Evolutionary conservation across 2,888 invertebrate species (phyloP), one percentile per base, ranked within the genome.

Genomic region (Drosophila conformis): DNA sequence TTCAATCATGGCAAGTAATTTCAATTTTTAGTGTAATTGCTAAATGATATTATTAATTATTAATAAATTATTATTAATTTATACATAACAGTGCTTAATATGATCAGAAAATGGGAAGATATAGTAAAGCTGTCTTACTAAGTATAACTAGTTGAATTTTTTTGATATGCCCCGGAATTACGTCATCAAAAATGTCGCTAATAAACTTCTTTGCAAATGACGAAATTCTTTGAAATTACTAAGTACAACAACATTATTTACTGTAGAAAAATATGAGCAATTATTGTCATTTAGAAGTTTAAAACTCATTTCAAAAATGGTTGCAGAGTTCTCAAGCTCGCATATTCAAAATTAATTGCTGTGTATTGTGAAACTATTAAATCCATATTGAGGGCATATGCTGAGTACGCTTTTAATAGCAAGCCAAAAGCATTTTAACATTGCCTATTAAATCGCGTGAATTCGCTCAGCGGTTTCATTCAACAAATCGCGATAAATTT

Each of bases 341-440:
- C 15, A 56, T 51, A 29, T 10, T 10, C 36, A 13, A 4, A 25
- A 46, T 56, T 15, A 40, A 59, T 27, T 25, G 27, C 18, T 10
- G n/a, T 38, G n/a, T 27, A 53, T 56, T 63, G 54, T 38, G 56
- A 48, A 63, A 48, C 38, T 46, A 29, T 35, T 40, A 35, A 56
- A 7, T 8, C 40, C 64, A 64, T 35, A 40, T 68, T 63, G 48
- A 40, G 64, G 2, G n/a, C 68, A 68, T 40, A 33, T 68, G 64
- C 53, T 66, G 40, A 36, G 13, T 60, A 51, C 38, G n/a, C 11
- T 53, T 27, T 52, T 57, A 74, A 81, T 63, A 67, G 67, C 42
- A 35, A 35, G 25, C 27, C 15, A 18, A 18, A 33, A 8, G 5
- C 31, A 58, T 57, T 61, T 63, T 64, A 59, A 49, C 60, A 69